Evolutionary conservation across 2,113 vertebrate species (phyloP).

Genomic region (Chionodraco myersi): DNA sequence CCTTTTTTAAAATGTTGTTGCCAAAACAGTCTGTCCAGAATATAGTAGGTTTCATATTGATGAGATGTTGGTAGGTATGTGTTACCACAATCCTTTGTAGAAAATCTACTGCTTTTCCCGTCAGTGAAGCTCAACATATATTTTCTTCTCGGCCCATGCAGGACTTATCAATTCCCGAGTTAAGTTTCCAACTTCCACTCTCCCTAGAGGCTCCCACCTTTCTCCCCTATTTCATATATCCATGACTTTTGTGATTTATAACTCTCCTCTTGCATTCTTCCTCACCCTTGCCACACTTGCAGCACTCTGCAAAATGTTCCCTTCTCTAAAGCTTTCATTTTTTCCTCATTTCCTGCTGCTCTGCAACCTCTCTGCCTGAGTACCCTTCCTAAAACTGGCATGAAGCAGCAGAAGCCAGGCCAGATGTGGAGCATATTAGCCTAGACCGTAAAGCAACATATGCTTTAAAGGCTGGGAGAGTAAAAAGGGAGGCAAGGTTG

Average conservation of each 20-base stretch:
- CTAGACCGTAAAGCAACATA: slow-evolving; percentile 66
- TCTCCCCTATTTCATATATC: slow-evolving; percentile 24
- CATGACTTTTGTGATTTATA: slow-evolving; percentile 51
- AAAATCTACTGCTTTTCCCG: slow-evolving; percentile 60
- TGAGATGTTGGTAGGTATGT: background rate
- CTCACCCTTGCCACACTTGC: slow-evolving; percentile 42
- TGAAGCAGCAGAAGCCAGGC: slow-evolving; percentile 58
- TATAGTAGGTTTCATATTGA: background rate
- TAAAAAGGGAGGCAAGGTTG: slow-evolving; percentile 42
- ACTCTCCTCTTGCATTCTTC: slow-evolving; percentile 32
- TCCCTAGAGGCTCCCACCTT: slow-evolving; percentile 15
- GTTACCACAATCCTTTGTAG: background rate
- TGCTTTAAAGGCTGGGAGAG: slow-evolving; percentile 61
- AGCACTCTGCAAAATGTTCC: slow-evolving; percentile 54
- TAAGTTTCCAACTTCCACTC: slow-evolving; percentile 34
- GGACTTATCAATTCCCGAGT: slow-evolving; percentile 36
- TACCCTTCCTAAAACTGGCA: slow-evolving; percentile 48
- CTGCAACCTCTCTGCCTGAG: slow-evolving; percentile 50
- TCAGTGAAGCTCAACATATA: slow-evolving; percentile 75
- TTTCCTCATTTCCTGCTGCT: slow-evolving; percentile 68
- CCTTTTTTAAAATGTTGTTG: background rate
- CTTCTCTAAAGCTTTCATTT: slow-evolving; percentile 61
- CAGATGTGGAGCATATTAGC: slow-evolving; percentile 81
- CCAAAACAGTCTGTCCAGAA: background rate
- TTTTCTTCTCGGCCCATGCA: slow-evolving; percentile 36